Conservation (phyloP, 2,113 vertebrate species). For the Setophaga kirtlandii region DNA sequence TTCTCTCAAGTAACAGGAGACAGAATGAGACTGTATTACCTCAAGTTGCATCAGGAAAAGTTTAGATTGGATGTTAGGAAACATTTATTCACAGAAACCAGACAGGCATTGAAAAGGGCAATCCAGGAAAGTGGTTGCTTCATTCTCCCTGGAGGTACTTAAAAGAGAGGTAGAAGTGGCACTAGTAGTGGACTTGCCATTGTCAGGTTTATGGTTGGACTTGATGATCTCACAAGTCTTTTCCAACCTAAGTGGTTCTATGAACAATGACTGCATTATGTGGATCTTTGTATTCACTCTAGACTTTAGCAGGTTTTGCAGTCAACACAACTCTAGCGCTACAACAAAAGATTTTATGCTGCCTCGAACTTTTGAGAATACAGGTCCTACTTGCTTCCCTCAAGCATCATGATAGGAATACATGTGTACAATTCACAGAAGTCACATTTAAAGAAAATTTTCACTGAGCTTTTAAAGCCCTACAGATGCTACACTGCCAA, state of each 20-base stretch:
- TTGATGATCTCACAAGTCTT: background rate
- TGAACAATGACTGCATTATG: background rate
- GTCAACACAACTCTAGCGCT: background rate
- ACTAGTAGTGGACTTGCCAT: background rate
- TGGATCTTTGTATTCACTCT: background rate
- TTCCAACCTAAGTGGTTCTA: background rate
- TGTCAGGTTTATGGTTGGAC: background rate
- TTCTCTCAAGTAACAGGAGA: background rate
- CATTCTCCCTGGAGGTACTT: background rate
- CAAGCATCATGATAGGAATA: fast-evolving
- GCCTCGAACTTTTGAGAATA: background rate
- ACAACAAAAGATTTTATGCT: background rate
- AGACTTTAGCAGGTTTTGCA: background rate
- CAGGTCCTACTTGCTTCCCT: background rate
- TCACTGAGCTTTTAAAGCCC: background rate
- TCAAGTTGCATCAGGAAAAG: background rate
- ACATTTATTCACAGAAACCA: background rate
- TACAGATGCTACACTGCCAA: background rate
- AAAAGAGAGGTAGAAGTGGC: background rate
- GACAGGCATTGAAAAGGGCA: background rate
- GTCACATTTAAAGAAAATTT: background rate
- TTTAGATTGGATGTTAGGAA: background rate
- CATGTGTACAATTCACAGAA: background rate
- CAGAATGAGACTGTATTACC: fast-evolving
- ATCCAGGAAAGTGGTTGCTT: background rate